phyloP scores from a whole-genome alignment of 2,888 invertebrate species.

The Crioceris asparagi region DNA sequence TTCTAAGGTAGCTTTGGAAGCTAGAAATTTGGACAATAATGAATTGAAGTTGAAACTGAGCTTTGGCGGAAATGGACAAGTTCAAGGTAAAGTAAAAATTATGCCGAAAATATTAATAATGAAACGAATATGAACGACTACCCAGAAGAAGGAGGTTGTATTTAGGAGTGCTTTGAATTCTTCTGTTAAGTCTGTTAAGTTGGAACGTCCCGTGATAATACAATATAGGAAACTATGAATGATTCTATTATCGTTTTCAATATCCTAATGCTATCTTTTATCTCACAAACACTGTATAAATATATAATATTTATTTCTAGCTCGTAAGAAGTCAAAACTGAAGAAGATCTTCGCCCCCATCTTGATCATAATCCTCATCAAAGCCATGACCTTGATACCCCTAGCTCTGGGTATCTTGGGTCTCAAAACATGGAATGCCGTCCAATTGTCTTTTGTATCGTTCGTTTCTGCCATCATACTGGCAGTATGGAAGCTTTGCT shows the following conservation, averaged over 20 bases:
- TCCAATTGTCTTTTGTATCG: constrained; percentile 77
- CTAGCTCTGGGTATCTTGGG: constrained; percentile 74
- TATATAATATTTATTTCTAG: constrained; percentile 39
- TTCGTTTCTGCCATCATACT: constrained; percentile 73
- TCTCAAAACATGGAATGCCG: constrained; percentile 78
- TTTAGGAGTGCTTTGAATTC: too few species aligned
- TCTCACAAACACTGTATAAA: too few species aligned
- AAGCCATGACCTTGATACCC: constrained; percentile 77
- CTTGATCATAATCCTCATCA: constrained; percentile 69
- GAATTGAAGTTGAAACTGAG: constrained; percentile 64
- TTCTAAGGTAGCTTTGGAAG: constrained; percentile 62
- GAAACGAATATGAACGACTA: too few species aligned
- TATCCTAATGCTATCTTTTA: too few species aligned
- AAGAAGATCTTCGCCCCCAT: constrained; percentile 78
- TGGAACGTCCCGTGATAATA: too few species aligned
- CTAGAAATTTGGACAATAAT: constrained; percentile 63
- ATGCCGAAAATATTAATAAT: too few species aligned
- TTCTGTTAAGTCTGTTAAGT: too few species aligned
- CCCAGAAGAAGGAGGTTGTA: too few species aligned
- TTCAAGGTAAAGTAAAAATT: constrained; percentile 24
- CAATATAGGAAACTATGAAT: too few species aligned
- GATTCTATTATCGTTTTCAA: too few species aligned
- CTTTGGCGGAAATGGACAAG: constrained; percentile 37
- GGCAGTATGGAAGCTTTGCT: constrained; percentile 79
- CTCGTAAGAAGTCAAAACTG: constrained; percentile 47